Percentiles rank a stretch among this genome's conserved stretches.
Conservation (phyloP, 2,113 vertebrate species). For the Bettongia penicillata region DNA sequence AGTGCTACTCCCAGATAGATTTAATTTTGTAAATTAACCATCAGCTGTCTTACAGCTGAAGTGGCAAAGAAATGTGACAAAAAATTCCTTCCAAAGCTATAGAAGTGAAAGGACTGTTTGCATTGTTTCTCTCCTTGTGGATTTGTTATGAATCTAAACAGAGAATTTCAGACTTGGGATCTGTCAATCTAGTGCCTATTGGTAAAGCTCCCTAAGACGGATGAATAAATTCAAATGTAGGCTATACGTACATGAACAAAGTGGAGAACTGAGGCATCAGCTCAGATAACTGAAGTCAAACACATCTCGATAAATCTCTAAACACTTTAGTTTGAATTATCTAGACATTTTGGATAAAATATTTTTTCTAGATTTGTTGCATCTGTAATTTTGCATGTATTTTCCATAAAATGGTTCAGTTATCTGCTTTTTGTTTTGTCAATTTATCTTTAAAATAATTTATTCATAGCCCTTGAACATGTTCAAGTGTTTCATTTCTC, state of each 20-base stretch:
- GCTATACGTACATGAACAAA: neutral
- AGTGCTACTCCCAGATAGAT: slow-evolving; percentile 73
- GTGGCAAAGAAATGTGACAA: slow-evolving; percentile 52
- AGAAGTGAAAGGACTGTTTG: slow-evolving; percentile 40
- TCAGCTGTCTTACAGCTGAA: slow-evolving; percentile 58
- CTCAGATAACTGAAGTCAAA: neutral
- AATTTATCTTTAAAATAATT: neutral
- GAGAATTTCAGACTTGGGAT: neutral
- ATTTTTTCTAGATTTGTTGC: neutral
- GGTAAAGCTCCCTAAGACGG: neutral
- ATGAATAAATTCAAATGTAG: neutral
- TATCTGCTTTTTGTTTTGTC: neutral
- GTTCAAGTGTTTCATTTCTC: neutral
- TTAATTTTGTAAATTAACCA: slow-evolving; percentile 71
- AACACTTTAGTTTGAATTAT: neutral
- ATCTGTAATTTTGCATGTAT: neutral
- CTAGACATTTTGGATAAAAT: neutral
- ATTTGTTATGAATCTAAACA: neutral
- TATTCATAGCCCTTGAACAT: neutral
- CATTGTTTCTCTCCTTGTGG: neutral
- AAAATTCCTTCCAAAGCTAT: slow-evolving; percentile 45
- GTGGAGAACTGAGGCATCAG: neutral
- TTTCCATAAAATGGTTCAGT: neutral
- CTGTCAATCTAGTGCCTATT: neutral
- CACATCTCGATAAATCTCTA: neutral